phyloP scores from a whole-genome alignment of 2,797 vertebrate genomes.

The Tokudaia muenninki region DNA sequence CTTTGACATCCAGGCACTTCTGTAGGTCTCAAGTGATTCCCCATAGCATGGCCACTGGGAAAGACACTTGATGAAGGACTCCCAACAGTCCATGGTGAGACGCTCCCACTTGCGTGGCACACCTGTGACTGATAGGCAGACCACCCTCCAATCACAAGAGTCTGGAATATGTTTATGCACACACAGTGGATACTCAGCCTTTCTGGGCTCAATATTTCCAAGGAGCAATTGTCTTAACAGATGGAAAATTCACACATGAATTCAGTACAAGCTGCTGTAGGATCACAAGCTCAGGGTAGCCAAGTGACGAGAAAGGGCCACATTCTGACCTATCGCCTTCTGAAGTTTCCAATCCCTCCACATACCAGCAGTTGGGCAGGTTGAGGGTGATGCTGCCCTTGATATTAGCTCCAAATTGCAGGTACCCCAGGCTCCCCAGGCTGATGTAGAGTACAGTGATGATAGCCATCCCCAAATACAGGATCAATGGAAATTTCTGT shows the following conservation, averaged over 20 bases:
- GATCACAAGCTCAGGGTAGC: background rate
- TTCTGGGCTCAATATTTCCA: slow-evolving; percentile 15
- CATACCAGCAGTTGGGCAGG: slow-evolving; percentile 97
- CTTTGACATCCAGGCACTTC: background rate
- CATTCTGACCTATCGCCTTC: background rate
- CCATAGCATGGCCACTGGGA: background rate
- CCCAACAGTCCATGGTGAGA: background rate
- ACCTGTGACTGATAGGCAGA: background rate
- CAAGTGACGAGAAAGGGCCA: background rate
- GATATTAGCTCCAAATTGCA: slow-evolving; percentile 93
- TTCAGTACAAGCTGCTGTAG: background rate
- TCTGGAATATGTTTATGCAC: background rate
- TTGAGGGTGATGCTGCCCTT: slow-evolving; percentile 96
- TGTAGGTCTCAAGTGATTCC: background rate
- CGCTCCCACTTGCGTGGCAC: background rate
- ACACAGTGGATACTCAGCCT: background rate
- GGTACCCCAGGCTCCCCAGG: slow-evolving; percentile 94
- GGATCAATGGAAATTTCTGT: slow-evolving; percentile 90
- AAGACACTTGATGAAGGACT: background rate
- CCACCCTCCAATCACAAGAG: background rate
- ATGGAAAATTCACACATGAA: background rate
- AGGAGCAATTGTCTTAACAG: background rate
- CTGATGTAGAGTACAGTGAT: slow-evolving; percentile 95
- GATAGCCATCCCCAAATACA: slow-evolving; percentile 94
- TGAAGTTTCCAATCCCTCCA: background rate